Evolutionary conservation across 2,888 invertebrate species (phyloP).

Genomic region (Cetonia aurata): DNA sequence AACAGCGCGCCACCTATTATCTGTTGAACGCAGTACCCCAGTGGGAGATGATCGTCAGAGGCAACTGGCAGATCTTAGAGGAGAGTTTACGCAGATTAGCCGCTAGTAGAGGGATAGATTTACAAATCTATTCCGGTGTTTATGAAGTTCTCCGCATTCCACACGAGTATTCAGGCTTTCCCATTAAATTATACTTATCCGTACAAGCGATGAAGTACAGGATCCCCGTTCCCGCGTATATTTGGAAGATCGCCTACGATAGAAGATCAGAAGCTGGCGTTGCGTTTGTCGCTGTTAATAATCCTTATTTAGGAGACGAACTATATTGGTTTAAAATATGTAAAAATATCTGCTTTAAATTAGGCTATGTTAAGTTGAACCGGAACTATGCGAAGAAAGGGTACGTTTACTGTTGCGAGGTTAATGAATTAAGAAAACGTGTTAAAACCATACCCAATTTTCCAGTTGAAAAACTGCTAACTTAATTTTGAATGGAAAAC

Average conservation of each 20-base stretch:
- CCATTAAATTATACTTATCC: slow-evolving; percentile 58
- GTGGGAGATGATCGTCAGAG: slow-evolving; percentile 74
- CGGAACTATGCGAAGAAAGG: slow-evolving; percentile 69
- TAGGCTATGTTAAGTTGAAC: slow-evolving; percentile 73
- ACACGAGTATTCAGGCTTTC: slow-evolving; percentile 59
- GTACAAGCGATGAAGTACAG: slow-evolving; percentile 59
- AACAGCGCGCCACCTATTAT: slow-evolving; percentile 72
- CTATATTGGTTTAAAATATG: slow-evolving; percentile 53
- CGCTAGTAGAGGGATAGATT: slow-evolving; percentile 57
- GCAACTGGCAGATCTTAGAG: slow-evolving; percentile 72
- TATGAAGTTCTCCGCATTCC: slow-evolving; percentile 71
- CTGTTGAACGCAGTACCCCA: slow-evolving; percentile 76
- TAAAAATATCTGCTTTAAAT: slow-evolving; percentile 68
- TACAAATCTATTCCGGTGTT: slow-evolving; percentile 72
- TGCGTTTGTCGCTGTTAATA: slow-evolving; percentile 74
- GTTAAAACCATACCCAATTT: slow-evolving; percentile 70
- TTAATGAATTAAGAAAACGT: slow-evolving; percentile 70
- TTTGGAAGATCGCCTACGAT: slow-evolving; percentile 73
- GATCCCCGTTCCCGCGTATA: slow-evolving; percentile 70
- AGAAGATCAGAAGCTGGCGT: slow-evolving; percentile 67
- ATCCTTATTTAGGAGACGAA: slow-evolving; percentile 66
- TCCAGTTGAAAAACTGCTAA: slow-evolving; percentile 22
- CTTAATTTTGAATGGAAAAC: too few species aligned
- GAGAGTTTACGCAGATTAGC: slow-evolving; percentile 66
- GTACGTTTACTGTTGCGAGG: slow-evolving; percentile 73